Conservation (phyloP, 2,797 vertebrate species). For the Nasua narica region DNA sequence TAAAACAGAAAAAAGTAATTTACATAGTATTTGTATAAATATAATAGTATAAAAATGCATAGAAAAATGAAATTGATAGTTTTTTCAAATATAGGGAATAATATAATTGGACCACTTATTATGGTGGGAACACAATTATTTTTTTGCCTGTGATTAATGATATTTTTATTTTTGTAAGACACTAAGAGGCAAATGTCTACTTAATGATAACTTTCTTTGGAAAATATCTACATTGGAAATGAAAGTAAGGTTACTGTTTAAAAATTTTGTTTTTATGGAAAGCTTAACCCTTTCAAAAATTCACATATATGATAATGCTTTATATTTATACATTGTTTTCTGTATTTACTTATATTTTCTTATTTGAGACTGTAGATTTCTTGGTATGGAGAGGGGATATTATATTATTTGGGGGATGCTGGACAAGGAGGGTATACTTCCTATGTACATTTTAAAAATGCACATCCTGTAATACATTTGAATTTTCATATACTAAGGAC, state of each 20-base stretch:
- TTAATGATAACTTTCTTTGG: neutral
- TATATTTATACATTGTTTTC: neutral
- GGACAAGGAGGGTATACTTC: neutral
- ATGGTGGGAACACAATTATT: neutral
- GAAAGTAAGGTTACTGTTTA: neutral
- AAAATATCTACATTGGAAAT: neutral
- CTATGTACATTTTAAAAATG: neutral
- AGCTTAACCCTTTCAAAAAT: neutral
- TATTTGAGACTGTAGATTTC: neutral
- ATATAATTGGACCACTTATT: neutral
- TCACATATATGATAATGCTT: neutral
- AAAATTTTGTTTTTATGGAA: neutral
- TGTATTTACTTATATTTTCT: neutral
- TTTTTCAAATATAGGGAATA: neutral
- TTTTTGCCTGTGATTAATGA: neutral
- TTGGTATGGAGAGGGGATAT: neutral
- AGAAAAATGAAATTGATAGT: neutral
- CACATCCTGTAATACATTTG: neutral
- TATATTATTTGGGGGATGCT: neutral
- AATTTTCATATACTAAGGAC: neutral
- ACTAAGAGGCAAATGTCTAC: neutral
- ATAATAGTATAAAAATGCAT: neutral
- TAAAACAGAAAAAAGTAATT: neutral
- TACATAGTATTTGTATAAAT: neutral
- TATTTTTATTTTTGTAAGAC: neutral